Conservation (phyloP, 2,888 invertebrate genomes). For the Drosophila quinaria region DNA sequence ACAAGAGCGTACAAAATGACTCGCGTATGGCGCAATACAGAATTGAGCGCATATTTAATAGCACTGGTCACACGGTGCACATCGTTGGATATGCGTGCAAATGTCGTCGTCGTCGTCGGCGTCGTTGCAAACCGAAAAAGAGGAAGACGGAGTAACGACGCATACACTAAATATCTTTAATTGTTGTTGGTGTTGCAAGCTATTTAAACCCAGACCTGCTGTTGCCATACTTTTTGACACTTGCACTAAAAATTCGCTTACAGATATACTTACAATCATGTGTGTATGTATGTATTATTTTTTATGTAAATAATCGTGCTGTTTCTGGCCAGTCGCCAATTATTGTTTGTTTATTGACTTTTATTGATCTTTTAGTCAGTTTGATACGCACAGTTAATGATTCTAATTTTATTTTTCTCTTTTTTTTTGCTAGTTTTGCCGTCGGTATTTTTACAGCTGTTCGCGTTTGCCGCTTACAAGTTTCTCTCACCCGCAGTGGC, state of each 20-base stretch:
- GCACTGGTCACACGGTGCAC: constrained; percentile 49
- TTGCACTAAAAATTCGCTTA: constrained; percentile 32
- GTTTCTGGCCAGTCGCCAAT: constrained; percentile 25
- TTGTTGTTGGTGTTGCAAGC: constrained; percentile 44
- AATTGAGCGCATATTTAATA: constrained; percentile 10
- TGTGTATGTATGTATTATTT: constrained; percentile 21
- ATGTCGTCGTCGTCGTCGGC: constrained; percentile 60
- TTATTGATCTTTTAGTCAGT: constrained; percentile 51
- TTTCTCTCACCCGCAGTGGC: background rate
- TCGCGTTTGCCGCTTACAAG: constrained; percentile 32
- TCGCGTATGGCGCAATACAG: background rate
- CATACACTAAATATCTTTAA: constrained; percentile 66
- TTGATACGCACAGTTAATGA: constrained; percentile 46
- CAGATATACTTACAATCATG: constrained; percentile 45
- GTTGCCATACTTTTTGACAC: constrained; percentile 45
- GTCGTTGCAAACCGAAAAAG: constrained; percentile 39
- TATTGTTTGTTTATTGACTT: constrained; percentile 57
- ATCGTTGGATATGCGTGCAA: constrained; percentile 60
- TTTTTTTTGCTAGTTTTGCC: constrained; percentile 54
- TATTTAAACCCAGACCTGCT: constrained; percentile 19
- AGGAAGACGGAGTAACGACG: constrained; percentile 31
- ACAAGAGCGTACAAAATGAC: background rate
- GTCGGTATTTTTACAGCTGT: constrained; percentile 64
- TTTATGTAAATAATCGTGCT: constrained; percentile 9
- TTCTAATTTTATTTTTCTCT: constrained; percentile 11